Evolutionary conservation across 1,140 invertebrate genomes (phyloP).

Genomic region (Hylaeus volcanicus): DNA sequence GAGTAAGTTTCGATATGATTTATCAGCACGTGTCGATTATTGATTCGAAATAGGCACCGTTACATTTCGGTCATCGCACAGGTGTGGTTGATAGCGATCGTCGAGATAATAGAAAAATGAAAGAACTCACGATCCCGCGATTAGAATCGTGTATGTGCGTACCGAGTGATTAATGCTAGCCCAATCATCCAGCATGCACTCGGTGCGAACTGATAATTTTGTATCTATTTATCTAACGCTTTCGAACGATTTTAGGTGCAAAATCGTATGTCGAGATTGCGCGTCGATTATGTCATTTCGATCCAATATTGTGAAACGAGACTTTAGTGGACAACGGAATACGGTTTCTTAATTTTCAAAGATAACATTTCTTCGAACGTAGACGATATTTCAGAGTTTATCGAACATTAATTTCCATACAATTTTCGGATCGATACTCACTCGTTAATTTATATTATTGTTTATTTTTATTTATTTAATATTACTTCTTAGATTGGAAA

Average conservation of each 20-base stretch:
- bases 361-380: not conserved
- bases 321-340: not conserved
- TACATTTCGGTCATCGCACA: constrained; percentile 2
- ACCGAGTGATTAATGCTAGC: not conserved
- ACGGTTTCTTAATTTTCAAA: not conserved
- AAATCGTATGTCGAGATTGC: not conserved
- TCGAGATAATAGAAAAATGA: constrained; percentile 11
- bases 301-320: not conserved
- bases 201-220: constrained; percentile 4
- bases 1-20: not conserved
- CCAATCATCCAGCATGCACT: not conserved
- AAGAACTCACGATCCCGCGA: constrained; percentile 1
- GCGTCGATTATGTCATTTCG: not conserved
- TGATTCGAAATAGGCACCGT: not conserved
- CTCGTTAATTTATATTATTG: too few relatives aligned
- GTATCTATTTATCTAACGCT: not conserved
- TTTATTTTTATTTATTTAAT: too few relatives aligned
- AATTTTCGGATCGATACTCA: too few relatives aligned
- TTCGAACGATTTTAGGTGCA: constrained; percentile 1
- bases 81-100: constrained; percentile 16
- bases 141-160: constrained; percentile 4
- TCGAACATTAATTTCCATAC: too few relatives aligned
- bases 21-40: constrained; percentile 13
- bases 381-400: too few relatives aligned
- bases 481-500: too few relatives aligned